Percentiles rank a stretch among this genome's conserved stretches.
Conservation (phyloP, 2,113 vertebrate genomes). For the Scalopus aquaticus region DNA sequence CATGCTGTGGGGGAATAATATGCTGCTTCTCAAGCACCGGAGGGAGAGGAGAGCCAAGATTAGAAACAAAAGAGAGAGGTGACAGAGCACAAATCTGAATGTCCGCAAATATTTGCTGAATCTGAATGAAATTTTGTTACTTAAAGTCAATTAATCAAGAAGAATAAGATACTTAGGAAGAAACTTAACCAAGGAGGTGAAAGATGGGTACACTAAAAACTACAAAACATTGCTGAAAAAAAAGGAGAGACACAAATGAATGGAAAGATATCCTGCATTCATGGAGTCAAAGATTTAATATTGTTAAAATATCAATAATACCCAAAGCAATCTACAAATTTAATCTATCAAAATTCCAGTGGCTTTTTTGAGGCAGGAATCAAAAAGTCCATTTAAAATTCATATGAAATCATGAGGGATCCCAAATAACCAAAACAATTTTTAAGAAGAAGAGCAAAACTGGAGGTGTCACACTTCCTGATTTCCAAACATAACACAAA, state of each 20-base stretch:
- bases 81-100: background rate
- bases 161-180: background rate
- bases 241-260: constrained; percentile 24
- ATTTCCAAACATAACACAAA: too few relatives aligned
- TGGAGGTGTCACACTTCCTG: too few relatives aligned
- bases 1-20: background rate
- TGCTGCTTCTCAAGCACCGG: background rate
- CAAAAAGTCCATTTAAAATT: constrained; percentile 30
- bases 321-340: background rate
- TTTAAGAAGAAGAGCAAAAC: background rate
- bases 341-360: background rate
- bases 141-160: background rate
- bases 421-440: background rate
- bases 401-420: background rate
- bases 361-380: background rate
- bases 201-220: background rate
- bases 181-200: background rate
- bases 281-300: background rate
- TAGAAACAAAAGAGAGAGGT: background rate
- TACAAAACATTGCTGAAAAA: background rate
- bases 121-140: background rate
- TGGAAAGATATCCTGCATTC: background rate
- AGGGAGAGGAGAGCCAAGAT: background rate
- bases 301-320: background rate
- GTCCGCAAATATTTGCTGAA: constrained; percentile 6